Evolutionary conservation across 1,140 invertebrate genomes (phyloP), one percentile per base, ranked within the genome.

Genomic region (Anoplolepis gracilipes): DNA sequence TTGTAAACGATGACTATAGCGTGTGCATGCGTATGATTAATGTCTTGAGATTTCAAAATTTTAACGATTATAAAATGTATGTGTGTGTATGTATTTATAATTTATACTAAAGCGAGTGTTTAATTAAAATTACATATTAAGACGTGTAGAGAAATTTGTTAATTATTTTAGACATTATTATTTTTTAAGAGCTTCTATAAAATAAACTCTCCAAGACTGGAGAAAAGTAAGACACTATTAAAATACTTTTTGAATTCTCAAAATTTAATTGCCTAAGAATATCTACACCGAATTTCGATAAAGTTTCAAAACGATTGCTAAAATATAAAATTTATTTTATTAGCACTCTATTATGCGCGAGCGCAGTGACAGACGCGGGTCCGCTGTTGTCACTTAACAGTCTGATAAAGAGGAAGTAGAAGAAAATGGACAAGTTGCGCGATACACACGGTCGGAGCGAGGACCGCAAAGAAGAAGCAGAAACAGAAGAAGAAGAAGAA

Each of bases 351-450:
- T 67, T 36, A 65, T 36, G 36, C 61, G 4, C 13, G 28, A 65
- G 42, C n/a, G n/a, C n/a, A n/a, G n/a, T n/a, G n/a, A n/a, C 28
- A 25, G 28, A 49, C 39, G 19, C 2, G 16, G 16, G 46, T n/a
- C 28, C 25, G 16, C 22, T 55, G 46, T 49, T 19, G 25, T 39
- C 70, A 3, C n/a, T 75, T 33, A 25, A 30, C 64, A n/a, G 36
- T 39, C 16, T 79, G 77, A 59, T 73, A 82, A 72, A 82, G 55
- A 82, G 36, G 10, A 72, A 6, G n/a, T 36, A 61, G 25, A 70
- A 46, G 78, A 82, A 82, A 72, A 72, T 30, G 67, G 28, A 82
- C 39, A 73, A 46, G 19, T 72, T 36, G 67, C 25, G 39, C 16
- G 64, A 82, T 73, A 82, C 19, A 39, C 42, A 25, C 16, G 64